These are phyloP conservation scores for Colistium nudipinnis DNA, from an alignment of 2,113 vertebrate species.

Conservation along the genomic window DNA sequence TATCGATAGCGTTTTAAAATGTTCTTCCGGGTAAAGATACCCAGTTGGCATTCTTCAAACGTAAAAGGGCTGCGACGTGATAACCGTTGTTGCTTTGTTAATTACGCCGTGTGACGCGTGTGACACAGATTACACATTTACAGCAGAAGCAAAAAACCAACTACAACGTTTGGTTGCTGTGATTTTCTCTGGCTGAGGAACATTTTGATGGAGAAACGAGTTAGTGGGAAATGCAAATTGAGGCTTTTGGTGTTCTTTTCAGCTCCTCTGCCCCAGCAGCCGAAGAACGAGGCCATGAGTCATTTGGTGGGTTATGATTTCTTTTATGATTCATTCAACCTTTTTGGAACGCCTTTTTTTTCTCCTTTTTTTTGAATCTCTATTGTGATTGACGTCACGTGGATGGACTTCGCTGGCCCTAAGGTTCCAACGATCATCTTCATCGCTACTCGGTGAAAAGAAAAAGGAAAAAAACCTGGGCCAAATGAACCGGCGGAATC, in stretches of 20 bases:
- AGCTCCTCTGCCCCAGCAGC: background rate
- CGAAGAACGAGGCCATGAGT: constrained; percentile 21
- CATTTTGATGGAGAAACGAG: background rate
- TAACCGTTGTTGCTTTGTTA: constrained; percentile 25
- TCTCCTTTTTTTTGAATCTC: background rate
- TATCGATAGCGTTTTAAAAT: background rate
- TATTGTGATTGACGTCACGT: too few relatives aligned
- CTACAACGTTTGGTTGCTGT: constrained; percentile 4
- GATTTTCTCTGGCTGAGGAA: constrained; percentile 20
- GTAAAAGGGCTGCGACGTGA: background rate
- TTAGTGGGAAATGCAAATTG: constrained; percentile 32
- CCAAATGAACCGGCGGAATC: too few relatives aligned
- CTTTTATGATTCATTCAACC: too few relatives aligned
- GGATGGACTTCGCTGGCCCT: too few relatives aligned
- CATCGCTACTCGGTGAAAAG: too few relatives aligned
- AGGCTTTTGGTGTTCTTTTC: background rate
- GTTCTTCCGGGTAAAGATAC: background rate
- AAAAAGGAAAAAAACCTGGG: too few relatives aligned
- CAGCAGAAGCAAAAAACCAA: constrained; percentile 27
- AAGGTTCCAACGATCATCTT: too few relatives aligned
- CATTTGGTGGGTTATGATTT: constrained; percentile 8
- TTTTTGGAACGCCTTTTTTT: background rate
- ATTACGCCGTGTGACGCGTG: constrained; percentile 38
- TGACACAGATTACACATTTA: constrained; percentile 41
- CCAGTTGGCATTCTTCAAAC: background rate